Conservation (phyloP, 2,113 vertebrate genomes). For the Campylomormyrus numenius region DNA sequence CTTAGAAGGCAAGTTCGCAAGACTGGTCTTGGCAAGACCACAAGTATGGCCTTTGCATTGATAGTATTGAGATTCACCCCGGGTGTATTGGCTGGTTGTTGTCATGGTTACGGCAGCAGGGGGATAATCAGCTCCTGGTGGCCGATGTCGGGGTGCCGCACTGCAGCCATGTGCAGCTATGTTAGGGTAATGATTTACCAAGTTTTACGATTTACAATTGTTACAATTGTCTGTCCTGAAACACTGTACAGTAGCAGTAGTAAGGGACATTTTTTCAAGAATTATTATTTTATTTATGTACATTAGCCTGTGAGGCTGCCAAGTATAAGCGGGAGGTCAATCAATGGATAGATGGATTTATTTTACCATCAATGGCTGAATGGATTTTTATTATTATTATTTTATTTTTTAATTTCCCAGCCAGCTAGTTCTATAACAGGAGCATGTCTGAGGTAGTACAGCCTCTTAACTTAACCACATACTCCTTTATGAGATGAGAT, state of each 20-base stretch:
- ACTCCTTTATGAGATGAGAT: background rate
- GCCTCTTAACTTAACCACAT: background rate
- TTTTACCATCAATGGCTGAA: background rate
- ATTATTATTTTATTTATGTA: background rate
- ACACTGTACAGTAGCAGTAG: background rate
- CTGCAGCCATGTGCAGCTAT: constrained; percentile 51
- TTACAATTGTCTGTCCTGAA: background rate
- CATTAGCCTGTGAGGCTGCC: background rate
- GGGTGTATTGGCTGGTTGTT: constrained; percentile 48
- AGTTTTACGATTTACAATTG: background rate
- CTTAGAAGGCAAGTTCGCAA: no score
- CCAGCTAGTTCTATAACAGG: background rate
- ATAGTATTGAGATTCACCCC: background rate
- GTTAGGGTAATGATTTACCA: background rate
- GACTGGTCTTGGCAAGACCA: no score
- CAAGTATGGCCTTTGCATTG: no score
- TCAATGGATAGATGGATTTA: background rate
- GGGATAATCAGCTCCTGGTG: constrained; percentile 38
- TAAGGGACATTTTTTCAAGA: background rate
- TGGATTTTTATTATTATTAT: background rate
- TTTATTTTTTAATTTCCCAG: no score
- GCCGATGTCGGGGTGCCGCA: constrained; percentile 26
- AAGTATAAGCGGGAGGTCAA: background rate
- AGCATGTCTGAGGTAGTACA: background rate
- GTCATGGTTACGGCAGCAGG: constrained; percentile 46